Evolutionary conservation across 2,888 invertebrate species (phyloP), one percentile per base, ranked within the genome.

Genomic region (Theristus sp.): DNA sequence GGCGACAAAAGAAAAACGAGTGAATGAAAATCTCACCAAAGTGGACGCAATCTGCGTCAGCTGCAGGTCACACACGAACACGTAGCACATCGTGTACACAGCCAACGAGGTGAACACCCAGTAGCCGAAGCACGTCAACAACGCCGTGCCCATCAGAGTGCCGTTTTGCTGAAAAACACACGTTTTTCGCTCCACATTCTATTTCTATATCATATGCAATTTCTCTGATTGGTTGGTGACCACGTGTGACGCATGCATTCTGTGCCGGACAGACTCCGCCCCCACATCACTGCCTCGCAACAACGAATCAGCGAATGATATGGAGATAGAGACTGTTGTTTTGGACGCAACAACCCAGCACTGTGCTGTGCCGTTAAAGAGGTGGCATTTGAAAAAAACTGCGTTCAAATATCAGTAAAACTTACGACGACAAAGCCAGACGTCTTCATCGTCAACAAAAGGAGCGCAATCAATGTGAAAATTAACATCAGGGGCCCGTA

Each of bases 401-500:
- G 38, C 38, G 10, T 38, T 20, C 10, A 52, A 6, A 52, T 22
- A 30, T 27, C 17, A 10, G 17, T 20, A n/a, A 20, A 26, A 38
- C 38, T 17, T 13, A 77, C 76, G 67, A 76, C 75, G 63, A 63
- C 66, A 61, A 75, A 75, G 25, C 71, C 75, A 22, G 75, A 73
- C 17, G 72, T 68, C 65, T 78, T 78, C 78, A 78, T 79, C 64
- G 76, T 76, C 65, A 74, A 77, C 58, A 78, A 66, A 28, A 78
- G 66, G 17, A 78, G 64, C 2, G 78, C 77, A n/a, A 78, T 75
- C 64, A 78, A 68, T 22, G 78, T 78, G 60, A 78, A 73, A 3
- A 77, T 73, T 6, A 78, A 70, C 78, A 78, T 78, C 56, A 74
- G 67, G 2, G 78, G 78, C 0, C 78, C 78, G 66, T 78, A 78